Percentiles rank a stretch among this genome's conserved stretches.
These are phyloP conservation scores for Bombyx mori DNA, from an alignment of 1,140 invertebrate species.

Conservation along the genomic window ASM3026992v2 NC_085107.1:5077501-5078000, in stretches of 20 bases:
- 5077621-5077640: conserved; percentile 1
- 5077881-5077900: conserved; percentile 19
- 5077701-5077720: conserved; percentile 12
- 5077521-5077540: conserved; percentile 64
- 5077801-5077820: conserved; percentile 20
- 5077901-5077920: conserved; percentile 29
- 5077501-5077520: conserved; percentile 37
- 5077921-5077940: conserved; percentile 24
- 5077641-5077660: neutral
- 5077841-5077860: conserved; percentile 14
- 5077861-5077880: conserved; percentile 22
- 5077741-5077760: conserved; percentile 19
- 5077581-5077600: conserved; percentile 26
- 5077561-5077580: conserved; percentile 19
- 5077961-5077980: neutral
- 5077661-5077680: conserved; percentile 29
- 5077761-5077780: conserved; percentile 25
- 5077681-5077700: conserved; percentile 29
- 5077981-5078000: no score
- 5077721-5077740: conserved; percentile 10
- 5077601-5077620: neutral
- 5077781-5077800: conserved; percentile 11
- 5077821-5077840: conserved; percentile 14
- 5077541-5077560: conserved; percentile 33
- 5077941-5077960: conserved; percentile 1